These are phyloP conservation scores for Clanis bilineata DNA, from an alignment of 2,888 invertebrate species.

Conservation along the genomic window DNA sequence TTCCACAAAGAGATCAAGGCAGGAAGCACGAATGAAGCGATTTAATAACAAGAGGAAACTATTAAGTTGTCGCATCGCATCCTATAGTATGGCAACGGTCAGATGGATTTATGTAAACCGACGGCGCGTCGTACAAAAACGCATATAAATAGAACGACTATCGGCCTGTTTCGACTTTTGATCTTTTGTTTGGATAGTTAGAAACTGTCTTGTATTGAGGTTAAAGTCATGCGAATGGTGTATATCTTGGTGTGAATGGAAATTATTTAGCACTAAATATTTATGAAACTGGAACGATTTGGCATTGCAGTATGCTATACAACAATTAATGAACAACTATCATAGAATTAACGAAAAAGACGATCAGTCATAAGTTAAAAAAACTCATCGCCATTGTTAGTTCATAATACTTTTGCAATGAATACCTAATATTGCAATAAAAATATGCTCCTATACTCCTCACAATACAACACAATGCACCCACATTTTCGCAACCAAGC, in stretches of 20 bases:
- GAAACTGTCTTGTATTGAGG: background rate
- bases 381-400: too few relatives aligned
- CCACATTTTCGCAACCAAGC: slow-evolving; percentile 11
- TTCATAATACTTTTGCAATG: too few relatives aligned
- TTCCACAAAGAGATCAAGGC: slow-evolving; percentile 31
- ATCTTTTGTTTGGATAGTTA: slow-evolving; percentile 7
- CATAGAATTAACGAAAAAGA: too few relatives aligned
- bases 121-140: slow-evolving; percentile 16
- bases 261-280: background rate
- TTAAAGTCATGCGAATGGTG: slow-evolving; percentile 9
- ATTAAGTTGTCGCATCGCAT: slow-evolving; percentile 71
- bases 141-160: slow-evolving; percentile 51
- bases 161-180: slow-evolving; percentile 26
- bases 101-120: slow-evolving; percentile 64
- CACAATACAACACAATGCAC: background rate
- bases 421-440: too few relatives aligned
- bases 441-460: background rate
- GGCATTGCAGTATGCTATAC: background rate
- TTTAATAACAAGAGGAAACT: slow-evolving; percentile 69
- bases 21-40: slow-evolving; percentile 46
- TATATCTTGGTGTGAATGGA: background rate
- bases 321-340: too few relatives aligned
- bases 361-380: too few relatives aligned
- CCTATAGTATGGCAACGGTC: slow-evolving; percentile 61
- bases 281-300: background rate